Base-by-base conservation (phyloP, 2,113 vertebrate species). In the Leucoraja erinaceus region DNA sequence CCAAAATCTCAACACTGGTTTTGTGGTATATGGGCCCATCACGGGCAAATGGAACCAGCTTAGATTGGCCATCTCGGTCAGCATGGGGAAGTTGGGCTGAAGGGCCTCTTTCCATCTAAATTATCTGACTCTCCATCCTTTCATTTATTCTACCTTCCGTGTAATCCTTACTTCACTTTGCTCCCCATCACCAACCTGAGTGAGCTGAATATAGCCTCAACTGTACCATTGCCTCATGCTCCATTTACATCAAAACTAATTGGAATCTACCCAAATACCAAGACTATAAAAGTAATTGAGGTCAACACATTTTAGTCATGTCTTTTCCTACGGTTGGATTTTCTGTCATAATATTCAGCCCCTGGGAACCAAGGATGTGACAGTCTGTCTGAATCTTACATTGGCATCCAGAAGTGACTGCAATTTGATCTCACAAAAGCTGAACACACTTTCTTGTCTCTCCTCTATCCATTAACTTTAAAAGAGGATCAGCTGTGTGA, bases 281-380 rank as follows among this genome's bases (percentile, higher is more conserved):
- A 81, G 78, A 5, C 78, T 81, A 81, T 78, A 56, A 81, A 81
- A 81, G 16, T 81, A 81, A 81, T 54, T 81, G 78, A 54, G 33
- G 31, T 56, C 78, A 81, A 81, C 20, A 22, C 20, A 81, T 54
- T 54, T 22, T 54, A 81, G 33, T 22, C 12, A 81, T 54, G 14
- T 14, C 78, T 81, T 12, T 11, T 33, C 47, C 78, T 81, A 20
- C 7, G 20, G 20, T 20, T 81, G 47, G 16, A 81, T 81, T 54
- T 6, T 81, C 16, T 6, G 4, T 18, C 78, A 56, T 16, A 54
- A 54, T 54, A 81, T 22, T 38, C 47, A 54, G 78, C 78, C 16
- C 78, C 78, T 81, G 78, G 78, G 78, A 20, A 81, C 78, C 18
- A 54, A 81, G 38, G 54, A 81, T 81, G 78, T 81, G 47, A 54